Base-by-base conservation (phyloP, 2,113 vertebrate genomes). In the Colinus virginianus region DNA sequence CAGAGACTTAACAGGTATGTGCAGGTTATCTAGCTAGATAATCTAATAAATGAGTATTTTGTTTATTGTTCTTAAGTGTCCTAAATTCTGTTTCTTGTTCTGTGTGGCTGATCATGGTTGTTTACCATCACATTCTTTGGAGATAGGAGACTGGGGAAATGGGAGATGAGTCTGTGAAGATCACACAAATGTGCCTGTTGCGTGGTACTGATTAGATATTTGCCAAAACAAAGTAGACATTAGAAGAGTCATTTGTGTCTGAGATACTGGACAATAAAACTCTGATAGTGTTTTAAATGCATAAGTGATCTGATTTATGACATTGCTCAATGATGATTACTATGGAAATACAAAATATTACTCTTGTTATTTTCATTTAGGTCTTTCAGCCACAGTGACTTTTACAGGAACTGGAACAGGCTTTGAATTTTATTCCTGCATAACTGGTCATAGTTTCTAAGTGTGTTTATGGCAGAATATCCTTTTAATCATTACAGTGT, bases 341-440 rank as follows among this genome's bases (percentile, higher is more conserved):
- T 56, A 3, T n/a, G 38, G 26, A 75, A 71, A 64, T 80, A 55
- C 72, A 84, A 58, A 56, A 22, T 23, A 30, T 13, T n/a, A 8
- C 8, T 30, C 6, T 56, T 69, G 11, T 13, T 78, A 20, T 66
- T 88, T 74, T 88, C 12, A 11, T 23, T 77, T 36, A 38, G 3
- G 0, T 74, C 42, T 48, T 70, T 66, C 34, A 64, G 34, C 61
- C 88, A 22, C 36, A 17, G 1, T 84, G 30, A 68, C 9, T 34
- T 26, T 84, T 71, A 40, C 74, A 61, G 56, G 22, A 59, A 46
- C 30, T 76, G 43, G 18, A 90, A n/a, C 7, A 87, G 40, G 23
- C 19, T 67, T 78, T 61, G 34, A 56, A n/a, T 92, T 75, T 51
- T 63, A 25, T 40, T 96, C 88, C 34, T 71, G 14, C 26, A 14